Conservation (phyloP, 2,888 invertebrate genomes). For the Lampropteryx suffumata region DNA sequence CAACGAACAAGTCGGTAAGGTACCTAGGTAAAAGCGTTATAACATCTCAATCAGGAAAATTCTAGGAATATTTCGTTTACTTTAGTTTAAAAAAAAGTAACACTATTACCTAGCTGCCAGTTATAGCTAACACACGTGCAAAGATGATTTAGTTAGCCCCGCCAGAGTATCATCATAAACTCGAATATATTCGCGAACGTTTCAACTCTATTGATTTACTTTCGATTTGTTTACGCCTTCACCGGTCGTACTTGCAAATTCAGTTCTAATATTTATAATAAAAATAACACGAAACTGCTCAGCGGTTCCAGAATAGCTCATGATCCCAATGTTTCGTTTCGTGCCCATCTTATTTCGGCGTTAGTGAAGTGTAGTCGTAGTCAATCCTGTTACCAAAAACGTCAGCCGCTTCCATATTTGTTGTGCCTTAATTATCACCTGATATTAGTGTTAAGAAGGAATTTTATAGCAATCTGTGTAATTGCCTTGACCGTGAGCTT, state of each 20-base stretch:
- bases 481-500: conserved; percentile 40
- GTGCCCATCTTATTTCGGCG: conserved; percentile 26
- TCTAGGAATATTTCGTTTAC: too few species aligned
- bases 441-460: too few species aligned
- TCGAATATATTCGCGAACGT: conserved; percentile 51
- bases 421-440: too few species aligned
- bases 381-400: background rate
- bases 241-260: conserved; percentile 67
- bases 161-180: conserved; percentile 71
- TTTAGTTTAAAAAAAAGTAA: too few species aligned
- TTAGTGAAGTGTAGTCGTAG: conserved; percentile 31
- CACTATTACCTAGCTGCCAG: too few species aligned
- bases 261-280: conserved; percentile 58
- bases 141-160: conserved; percentile 56
- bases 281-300: conserved; percentile 51
- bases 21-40: too few species aligned
- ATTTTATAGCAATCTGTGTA: background rate
- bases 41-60: too few species aligned
- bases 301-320: conserved; percentile 51
- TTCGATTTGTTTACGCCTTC: conserved; percentile 64
- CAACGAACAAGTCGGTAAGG: too few species aligned
- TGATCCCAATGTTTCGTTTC: conserved; percentile 25
- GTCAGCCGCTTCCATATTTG: too few species aligned
- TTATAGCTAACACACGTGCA: conserved; percentile 38
- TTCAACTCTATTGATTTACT: conserved; percentile 70